Conservation (phyloP, 2,113 vertebrate genomes). For the Sitta europaea region DNA sequence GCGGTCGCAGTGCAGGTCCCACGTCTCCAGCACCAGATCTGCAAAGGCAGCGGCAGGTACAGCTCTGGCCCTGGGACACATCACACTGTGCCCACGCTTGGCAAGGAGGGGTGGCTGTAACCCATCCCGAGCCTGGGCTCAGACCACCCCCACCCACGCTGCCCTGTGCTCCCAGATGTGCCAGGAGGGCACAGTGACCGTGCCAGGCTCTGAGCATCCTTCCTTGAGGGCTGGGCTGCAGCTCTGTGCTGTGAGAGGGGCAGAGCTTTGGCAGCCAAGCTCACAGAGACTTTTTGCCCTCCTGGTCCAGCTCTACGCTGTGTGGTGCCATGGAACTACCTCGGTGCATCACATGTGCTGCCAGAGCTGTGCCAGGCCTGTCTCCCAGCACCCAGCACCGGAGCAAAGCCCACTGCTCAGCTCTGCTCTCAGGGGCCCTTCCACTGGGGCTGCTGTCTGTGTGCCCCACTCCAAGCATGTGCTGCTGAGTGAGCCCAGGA, state of each 20-base stretch:
- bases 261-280: not conserved
- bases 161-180: not conserved
- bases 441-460: not conserved
- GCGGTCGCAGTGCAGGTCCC: constrained; percentile 77
- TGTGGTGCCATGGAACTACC: rapidly evolving
- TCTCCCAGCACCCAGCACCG: rapidly evolving
- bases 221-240: not conserved
- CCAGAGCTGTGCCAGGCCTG: not conserved
- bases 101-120: not conserved
- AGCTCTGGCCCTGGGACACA: rapidly evolving
- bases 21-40: constrained; percentile 82
- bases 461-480: not conserved
- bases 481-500: not conserved
- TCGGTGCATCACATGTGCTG: rapidly evolving
- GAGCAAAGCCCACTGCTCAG: not conserved
- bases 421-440: not conserved
- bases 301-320: rapidly evolving
- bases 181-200: not conserved
- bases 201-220: not conserved
- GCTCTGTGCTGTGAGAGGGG: rapidly evolving
- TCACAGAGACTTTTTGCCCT: not conserved
- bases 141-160: not conserved
- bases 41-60: rapidly evolving
- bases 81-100: rapidly evolving
- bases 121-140: not conserved